Percentiles rank a stretch among this genome's conserved stretches.
Conservation (phyloP, 2,888 invertebrate species). For the Eilema caniola region DNA sequence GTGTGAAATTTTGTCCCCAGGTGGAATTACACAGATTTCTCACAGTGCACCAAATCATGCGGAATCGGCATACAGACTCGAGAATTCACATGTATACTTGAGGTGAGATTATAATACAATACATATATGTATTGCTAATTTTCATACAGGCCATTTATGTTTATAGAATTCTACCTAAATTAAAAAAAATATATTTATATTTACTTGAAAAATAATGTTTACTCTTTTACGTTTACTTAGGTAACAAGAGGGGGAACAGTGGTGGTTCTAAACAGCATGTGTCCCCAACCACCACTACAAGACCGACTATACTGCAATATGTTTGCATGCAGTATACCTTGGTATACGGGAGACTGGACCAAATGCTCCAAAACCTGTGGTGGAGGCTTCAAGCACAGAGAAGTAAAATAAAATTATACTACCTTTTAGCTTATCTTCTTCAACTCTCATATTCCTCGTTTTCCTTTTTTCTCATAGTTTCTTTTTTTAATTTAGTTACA, state of each 20-base stretch:
- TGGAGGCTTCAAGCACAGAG: constrained; percentile 94
- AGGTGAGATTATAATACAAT: constrained; percentile 80
- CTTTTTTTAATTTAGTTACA: neutral
- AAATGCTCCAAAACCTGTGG: constrained; percentile 98
- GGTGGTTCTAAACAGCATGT: constrained; percentile 97
- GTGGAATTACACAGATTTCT: constrained; percentile 97
- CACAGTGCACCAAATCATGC: constrained; percentile 96
- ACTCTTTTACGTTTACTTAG: constrained; percentile 61
- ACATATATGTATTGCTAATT: too few relatives aligned
- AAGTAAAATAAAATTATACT: constrained; percentile 75
- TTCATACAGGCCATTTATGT: too few relatives aligned
- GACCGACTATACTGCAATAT: constrained; percentile 97
- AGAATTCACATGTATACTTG: constrained; percentile 95
- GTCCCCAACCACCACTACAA: constrained; percentile 95
- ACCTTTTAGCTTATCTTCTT: too few relatives aligned
- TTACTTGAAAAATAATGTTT: neutral
- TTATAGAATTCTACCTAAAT: neutral
- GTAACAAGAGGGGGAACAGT: constrained; percentile 96
- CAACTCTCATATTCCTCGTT: too few relatives aligned
- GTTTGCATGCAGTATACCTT: constrained; percentile 96
- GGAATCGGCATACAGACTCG: constrained; percentile 97
- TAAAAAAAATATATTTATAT: neutral
- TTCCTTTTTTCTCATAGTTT: too few relatives aligned
- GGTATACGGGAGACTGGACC: constrained; percentile 96
- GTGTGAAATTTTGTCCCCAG: constrained; percentile 63